Percentiles rank a stretch among this genome's conserved stretches.
phyloP scores from a whole-genome alignment of 2,113 vertebrate species.

The Epinephelus cyanopodus region DNA sequence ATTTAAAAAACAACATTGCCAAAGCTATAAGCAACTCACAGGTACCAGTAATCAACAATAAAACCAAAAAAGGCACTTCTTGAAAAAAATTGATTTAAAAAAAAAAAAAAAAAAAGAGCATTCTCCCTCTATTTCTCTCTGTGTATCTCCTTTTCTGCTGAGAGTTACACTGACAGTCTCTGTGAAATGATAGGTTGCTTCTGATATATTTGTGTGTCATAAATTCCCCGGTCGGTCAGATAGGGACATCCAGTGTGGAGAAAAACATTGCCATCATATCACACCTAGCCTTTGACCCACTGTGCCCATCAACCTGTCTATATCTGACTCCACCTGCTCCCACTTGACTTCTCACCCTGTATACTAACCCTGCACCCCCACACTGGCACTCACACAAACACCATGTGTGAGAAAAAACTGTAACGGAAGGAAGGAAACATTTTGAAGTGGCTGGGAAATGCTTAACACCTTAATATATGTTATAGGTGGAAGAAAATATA shows the following conservation, averaged over 20 bases:
- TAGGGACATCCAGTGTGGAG: slow-evolving; percentile 19
- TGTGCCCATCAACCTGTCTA: background rate
- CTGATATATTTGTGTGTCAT: slow-evolving; percentile 67
- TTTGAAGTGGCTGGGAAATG: no score
- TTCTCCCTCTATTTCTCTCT: background rate
- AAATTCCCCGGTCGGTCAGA: slow-evolving; percentile 47
- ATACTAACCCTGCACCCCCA: background rate
- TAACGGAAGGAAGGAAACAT: no score
- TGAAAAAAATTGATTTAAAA: background rate
- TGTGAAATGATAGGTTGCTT: slow-evolving; percentile 62
- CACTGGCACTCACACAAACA: background rate
- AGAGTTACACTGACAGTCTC: slow-evolving; percentile 59
- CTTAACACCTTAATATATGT: background rate
- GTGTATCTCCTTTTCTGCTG: background rate
- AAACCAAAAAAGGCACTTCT: background rate
- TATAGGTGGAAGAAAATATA: no score
- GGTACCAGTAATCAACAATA: background rate
- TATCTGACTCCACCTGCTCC: slow-evolving; percentile 17
- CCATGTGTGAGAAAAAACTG: no score
- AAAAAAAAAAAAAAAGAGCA: background rate
- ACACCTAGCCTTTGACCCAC: background rate
- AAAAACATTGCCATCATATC: slow-evolving; percentile 9
- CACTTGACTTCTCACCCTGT: slow-evolving; percentile 18
- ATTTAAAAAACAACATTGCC: background rate
- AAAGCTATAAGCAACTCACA: slow-evolving; percentile 18